These are phyloP conservation scores for Heliopora coerulea DNA, from an alignment of 92 coral and sea anemone species.

Conservation along the genomic window DNA sequence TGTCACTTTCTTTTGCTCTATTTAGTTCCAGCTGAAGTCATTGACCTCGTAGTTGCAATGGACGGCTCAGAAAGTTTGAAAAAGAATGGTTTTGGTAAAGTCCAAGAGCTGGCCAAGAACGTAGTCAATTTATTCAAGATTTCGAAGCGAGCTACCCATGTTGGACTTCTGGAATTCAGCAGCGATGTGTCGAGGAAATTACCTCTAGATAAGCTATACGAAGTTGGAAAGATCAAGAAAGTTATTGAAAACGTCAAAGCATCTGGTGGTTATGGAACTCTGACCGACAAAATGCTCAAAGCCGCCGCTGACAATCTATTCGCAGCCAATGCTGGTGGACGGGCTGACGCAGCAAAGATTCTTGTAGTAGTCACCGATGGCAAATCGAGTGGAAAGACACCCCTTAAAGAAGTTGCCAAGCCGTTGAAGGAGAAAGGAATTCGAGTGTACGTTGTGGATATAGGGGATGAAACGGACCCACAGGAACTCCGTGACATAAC, in stretches of 20 bases:
- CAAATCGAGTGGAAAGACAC: slow-evolving; percentile 49
- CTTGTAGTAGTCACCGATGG: slow-evolving; percentile 76
- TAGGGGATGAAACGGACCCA: slow-evolving; percentile 47
- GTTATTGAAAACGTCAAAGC: slow-evolving; percentile 16
- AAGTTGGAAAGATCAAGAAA: slow-evolving; percentile 4
- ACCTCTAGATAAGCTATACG: slow-evolving; percentile 18
- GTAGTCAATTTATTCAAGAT: slow-evolving; percentile 13
- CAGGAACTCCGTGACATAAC: slow-evolving; percentile 58
- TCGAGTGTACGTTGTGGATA: slow-evolving; percentile 59
- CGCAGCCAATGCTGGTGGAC: slow-evolving; percentile 45
- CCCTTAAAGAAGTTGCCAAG: slow-evolving; percentile 48
- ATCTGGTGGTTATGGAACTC: slow-evolving; percentile 45
- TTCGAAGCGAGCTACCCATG: slow-evolving; percentile 28
- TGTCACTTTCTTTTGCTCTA: not conserved
- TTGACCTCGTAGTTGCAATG: slow-evolving; percentile 27
- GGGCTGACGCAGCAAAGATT: slow-evolving; percentile 63
- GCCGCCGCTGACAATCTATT: slow-evolving; percentile 47
- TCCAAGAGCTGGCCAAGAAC: slow-evolving; percentile 32
- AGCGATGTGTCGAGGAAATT: slow-evolving; percentile 12
- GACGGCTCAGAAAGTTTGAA: slow-evolving; percentile 36
- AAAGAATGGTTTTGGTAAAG: slow-evolving; percentile 22
- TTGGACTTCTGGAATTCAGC: slow-evolving; percentile 36
- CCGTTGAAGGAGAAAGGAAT: slow-evolving; percentile 59
- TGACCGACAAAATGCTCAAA: slow-evolving; percentile 58
- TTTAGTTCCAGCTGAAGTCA: slow-evolving; percentile 39